These are phyloP conservation scores for Sus scrofa DNA, from an alignment of 2,113 vertebrate genomes.

Conservation along the genomic window DNA sequence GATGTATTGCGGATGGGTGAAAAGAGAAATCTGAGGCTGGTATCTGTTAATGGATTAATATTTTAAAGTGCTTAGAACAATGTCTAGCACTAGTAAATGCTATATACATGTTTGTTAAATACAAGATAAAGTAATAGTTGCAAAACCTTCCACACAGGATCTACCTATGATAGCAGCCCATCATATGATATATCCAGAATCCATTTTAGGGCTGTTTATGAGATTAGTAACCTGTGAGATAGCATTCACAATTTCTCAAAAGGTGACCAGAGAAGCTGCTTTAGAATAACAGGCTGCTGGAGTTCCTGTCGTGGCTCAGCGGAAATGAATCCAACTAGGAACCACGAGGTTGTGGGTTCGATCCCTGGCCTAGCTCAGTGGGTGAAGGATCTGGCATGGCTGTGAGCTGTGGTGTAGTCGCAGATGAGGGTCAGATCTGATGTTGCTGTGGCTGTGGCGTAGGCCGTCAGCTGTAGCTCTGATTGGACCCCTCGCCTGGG, in stretches of 20 bases:
- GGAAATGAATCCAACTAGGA: too few species aligned
- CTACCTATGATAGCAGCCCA: background rate
- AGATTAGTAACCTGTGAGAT: background rate
- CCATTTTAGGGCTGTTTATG: background rate
- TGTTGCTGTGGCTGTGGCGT: too few species aligned
- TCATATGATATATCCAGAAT: background rate
- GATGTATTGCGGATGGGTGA: background rate
- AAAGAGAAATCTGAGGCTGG: background rate
- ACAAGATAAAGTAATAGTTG: background rate
- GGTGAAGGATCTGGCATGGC: too few species aligned
- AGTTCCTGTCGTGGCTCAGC: too few species aligned
- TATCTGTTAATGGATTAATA: slow-evolving; percentile 15
- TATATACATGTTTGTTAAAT: background rate
- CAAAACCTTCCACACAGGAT: background rate
- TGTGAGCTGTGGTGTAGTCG: too few species aligned
- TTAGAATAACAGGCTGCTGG: too few species aligned
- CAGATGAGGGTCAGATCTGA: too few species aligned
- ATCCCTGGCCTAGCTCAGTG: too few species aligned
- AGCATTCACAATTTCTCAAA: background rate
- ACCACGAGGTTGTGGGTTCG: too few species aligned
- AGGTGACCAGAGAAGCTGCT: background rate
- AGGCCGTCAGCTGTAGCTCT: too few species aligned
- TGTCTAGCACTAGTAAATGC: background rate
- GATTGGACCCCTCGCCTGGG: too few species aligned
- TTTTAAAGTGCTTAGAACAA: slow-evolving; percentile 29